Percentiles rank a stretch among this genome's conserved stretches.
phyloP scores from a whole-genome alignment of 2,888 invertebrate genomes.

The Conomelus anceps region DNA sequence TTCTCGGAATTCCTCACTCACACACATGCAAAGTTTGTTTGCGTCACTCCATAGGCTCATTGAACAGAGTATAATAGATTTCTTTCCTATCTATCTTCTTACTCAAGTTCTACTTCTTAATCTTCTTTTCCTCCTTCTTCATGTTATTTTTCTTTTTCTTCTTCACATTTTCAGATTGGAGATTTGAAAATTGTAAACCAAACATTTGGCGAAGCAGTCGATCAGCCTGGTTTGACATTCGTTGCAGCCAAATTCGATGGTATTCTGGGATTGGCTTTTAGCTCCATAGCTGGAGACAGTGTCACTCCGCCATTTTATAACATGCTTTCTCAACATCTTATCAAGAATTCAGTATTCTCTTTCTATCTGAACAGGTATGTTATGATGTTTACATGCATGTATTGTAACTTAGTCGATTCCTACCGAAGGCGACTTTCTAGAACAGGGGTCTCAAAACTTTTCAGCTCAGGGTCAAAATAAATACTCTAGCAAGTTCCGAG shows the following conservation, averaged over 20 bases:
- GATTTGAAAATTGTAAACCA: conserved; percentile 60
- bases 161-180: no score
- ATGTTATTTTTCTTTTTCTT: no score
- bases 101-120: no score
- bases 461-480: no score
- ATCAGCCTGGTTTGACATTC: conserved; percentile 94
- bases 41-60: no score
- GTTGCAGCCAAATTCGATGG: conserved; percentile 99
- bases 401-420: no score
- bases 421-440: not conserved
- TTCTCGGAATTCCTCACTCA: no score
- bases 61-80: no score
- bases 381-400: not conserved
- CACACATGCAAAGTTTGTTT: no score
- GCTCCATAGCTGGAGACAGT: conserved; percentile 82
- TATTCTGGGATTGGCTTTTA: conserved; percentile 90
- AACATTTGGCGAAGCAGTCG: conserved; percentile 93
- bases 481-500: no score
- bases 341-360: conserved; percentile 74
- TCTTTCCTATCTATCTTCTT: not conserved
- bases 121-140: no score
- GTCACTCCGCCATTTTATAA: conserved; percentile 89
- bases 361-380: conserved; percentile 81
- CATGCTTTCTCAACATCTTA: conserved; percentile 74
- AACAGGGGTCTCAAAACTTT: no score